Evolutionary conservation across 2,113 vertebrate genomes (phyloP).

Genomic region (Syngnathus scovelli): DNA sequence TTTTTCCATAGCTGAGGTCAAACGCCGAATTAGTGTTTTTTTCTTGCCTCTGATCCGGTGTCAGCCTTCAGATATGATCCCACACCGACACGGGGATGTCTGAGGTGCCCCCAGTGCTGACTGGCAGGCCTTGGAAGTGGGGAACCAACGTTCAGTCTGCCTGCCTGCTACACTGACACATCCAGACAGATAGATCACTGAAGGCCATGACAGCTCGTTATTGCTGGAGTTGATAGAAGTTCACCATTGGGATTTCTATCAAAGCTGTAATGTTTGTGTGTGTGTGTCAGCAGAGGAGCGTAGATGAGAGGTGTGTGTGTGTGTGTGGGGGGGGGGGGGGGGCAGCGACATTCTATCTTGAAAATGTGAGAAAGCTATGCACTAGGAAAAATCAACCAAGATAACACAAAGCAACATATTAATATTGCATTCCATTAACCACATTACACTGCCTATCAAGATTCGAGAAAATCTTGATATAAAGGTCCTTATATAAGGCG

Average conservation of each 20-base stretch:
- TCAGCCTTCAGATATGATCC: constrained; percentile 57
- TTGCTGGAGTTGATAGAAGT: constrained; percentile 62
- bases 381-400: constrained; percentile 2
- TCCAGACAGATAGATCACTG: constrained; percentile 61
- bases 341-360: constrained; percentile 18
- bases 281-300: constrained; percentile 14
- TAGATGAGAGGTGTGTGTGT: constrained; percentile 45
- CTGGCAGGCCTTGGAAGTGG: constrained; percentile 67
- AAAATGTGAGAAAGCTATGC: constrained; percentile 14
- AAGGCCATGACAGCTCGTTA: constrained; percentile 69
- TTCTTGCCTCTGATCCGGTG: constrained; percentile 47
- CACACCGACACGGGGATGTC: constrained; percentile 44
- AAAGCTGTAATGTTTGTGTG: constrained; percentile 58
- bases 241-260: constrained; percentile 63
- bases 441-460: too few species aligned
- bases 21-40: constrained; percentile 36
- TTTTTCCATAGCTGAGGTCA: constrained; percentile 43
- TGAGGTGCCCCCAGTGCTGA: constrained; percentile 59
- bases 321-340: neutral
- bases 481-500: too few species aligned
- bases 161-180: constrained; percentile 56
- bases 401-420: neutral
- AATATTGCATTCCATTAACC: neutral
- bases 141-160: constrained; percentile 56
- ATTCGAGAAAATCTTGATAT: too few species aligned